Evolutionary conservation across 2,797 vertebrate genomes (phyloP).

Genomic region (Chaenodraco wilsoni): DNA sequence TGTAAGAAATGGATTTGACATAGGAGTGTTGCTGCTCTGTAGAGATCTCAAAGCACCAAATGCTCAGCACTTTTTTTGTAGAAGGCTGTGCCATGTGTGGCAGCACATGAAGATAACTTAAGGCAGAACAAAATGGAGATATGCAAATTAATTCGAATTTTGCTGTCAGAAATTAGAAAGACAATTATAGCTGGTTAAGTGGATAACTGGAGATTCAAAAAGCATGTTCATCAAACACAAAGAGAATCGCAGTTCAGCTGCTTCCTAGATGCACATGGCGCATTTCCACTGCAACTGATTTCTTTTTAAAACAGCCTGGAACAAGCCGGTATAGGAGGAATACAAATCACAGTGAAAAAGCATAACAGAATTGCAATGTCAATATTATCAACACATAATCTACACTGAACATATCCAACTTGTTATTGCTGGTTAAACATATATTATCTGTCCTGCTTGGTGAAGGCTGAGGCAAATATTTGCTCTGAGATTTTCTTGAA

Average conservation of each 20-base stretch:
- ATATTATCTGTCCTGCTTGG: not conserved
- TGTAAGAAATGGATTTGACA: constrained; percentile 1
- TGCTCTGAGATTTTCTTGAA: constrained; percentile 1
- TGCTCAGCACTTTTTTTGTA: constrained; percentile 20
- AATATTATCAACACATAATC: constrained; percentile 8
- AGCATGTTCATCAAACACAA: not conserved
- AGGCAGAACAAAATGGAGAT: constrained; percentile 24
- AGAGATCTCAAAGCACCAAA: constrained; percentile 15
- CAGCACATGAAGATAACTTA: constrained; percentile 30
- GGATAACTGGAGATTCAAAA: constrained; percentile 22
- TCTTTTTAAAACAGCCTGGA: not conserved
- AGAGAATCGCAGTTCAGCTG: not conserved
- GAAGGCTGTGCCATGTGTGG: constrained; percentile 17
- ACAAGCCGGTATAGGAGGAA: not conserved
- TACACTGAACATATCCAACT: not conserved
- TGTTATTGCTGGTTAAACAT: not conserved
- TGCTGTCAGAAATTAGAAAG: constrained; percentile 17
- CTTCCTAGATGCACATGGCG: not conserved
- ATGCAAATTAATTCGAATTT: constrained; percentile 32
- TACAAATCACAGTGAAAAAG: not conserved
- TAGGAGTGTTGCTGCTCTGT: not conserved
- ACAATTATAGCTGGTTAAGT: constrained; percentile 29
- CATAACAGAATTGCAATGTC: not conserved
- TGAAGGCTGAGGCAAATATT: constrained; percentile 27
- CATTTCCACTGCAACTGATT: no score